phyloP scores from a whole-genome alignment of 2,888 invertebrate species.

The Leptothorax acervorum region DNA sequence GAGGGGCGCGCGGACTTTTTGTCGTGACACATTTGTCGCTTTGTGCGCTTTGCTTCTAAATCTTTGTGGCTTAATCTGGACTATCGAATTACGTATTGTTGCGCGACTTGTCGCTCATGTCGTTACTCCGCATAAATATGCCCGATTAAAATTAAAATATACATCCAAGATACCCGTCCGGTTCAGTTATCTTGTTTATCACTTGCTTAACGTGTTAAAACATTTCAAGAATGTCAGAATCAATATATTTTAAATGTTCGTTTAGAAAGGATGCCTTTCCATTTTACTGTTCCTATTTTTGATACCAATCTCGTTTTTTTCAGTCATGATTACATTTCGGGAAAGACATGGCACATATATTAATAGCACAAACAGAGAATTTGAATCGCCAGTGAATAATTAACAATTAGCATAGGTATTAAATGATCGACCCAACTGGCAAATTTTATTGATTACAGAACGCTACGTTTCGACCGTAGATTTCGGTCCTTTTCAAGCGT shows the following conservation, averaged over 20 bases:
- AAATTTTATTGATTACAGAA: too few species aligned
- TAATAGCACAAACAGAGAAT: too few species aligned
- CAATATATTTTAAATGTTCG: not conserved
- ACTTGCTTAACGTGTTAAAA: not conserved
- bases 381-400: too few species aligned
- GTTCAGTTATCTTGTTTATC: not conserved
- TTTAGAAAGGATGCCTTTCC: not conserved
- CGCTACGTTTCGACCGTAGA: too few species aligned
- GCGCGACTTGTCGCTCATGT: conserved; percentile 36
- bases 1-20: conserved; percentile 64
- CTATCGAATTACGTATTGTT: conserved; percentile 54
- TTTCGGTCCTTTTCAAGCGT: too few species aligned
- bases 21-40: conserved; percentile 67
- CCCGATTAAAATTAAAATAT: conserved; percentile 42
- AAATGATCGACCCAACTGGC: too few species aligned
- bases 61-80: conserved; percentile 52
- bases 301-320: not conserved
- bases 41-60: conserved; percentile 42
- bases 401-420: too few species aligned
- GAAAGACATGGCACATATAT: not conserved
- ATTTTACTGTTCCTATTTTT: not conserved
- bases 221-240: not conserved
- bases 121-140: conserved; percentile 38
- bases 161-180: not conserved
- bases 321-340: not conserved